Conservation (phyloP, 1,140 invertebrate species). For the Coelopa frigida region DNA sequence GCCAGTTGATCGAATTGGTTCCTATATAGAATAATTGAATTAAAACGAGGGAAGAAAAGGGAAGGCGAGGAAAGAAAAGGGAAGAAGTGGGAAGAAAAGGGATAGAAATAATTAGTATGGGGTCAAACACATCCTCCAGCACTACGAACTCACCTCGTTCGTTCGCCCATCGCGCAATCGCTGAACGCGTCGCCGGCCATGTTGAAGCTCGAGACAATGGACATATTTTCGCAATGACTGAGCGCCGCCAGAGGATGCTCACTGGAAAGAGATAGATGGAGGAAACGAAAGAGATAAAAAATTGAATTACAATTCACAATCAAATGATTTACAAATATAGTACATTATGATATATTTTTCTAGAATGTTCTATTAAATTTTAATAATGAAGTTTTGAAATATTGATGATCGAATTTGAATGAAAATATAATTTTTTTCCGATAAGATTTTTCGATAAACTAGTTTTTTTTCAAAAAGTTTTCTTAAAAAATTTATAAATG, state of each 20-base stretch:
- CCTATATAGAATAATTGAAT: conserved; percentile 23
- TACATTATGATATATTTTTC: no score
- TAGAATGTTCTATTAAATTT: no score
- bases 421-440: no score
- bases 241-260: conserved; percentile 80
- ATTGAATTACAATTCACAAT: no score
- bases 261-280: conserved; percentile 18
- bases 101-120: conserved; percentile 17
- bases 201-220: conserved; percentile 78
- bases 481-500: no score
- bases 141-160: conserved; percentile 29
- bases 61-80: conserved; percentile 7
- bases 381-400: no score
- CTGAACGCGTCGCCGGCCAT: conserved; percentile 58
- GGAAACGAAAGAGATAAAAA: conserved; percentile 4
- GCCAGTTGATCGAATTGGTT: conserved; percentile 62
- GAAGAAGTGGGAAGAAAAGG: no score
- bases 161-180: conserved; percentile 38
- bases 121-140: background rate
- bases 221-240: conserved; percentile 78
- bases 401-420: no score
- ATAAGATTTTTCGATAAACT: no score
- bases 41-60: no score
- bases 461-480: no score
- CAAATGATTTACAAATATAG: no score